phyloP scores from a whole-genome alignment of 2,888 invertebrate species.

The Esperia sulphurella region DNA sequence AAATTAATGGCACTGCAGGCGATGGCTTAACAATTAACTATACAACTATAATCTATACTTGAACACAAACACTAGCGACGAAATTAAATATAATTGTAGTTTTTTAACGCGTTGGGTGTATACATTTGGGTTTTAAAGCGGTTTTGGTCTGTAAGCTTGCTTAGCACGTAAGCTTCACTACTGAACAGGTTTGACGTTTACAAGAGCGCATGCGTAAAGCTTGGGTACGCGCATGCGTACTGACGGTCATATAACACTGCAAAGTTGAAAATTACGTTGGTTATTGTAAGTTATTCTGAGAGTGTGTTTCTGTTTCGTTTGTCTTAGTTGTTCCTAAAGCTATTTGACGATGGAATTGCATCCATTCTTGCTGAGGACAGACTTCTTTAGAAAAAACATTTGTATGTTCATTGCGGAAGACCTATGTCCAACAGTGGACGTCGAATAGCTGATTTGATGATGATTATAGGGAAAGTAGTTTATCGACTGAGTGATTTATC shows the following conservation, averaged over 20 bases:
- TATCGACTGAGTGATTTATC: too few species aligned
- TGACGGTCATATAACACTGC: background rate
- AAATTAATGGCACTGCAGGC: constrained; percentile 13
- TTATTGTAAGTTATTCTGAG: too few species aligned
- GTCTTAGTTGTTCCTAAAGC: too few species aligned
- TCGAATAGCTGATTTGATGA: too few species aligned
- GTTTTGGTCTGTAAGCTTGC: constrained; percentile 17
- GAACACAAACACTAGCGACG: background rate
- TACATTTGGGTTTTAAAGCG: constrained; percentile 1
- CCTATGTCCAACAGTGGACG: too few species aligned
- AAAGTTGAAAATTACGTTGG: too few species aligned
- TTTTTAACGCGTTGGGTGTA: background rate
- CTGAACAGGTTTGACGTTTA: constrained; percentile 71
- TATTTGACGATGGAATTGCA: too few species aligned
- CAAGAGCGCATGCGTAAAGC: constrained; percentile 43
- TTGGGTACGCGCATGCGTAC: constrained; percentile 50
- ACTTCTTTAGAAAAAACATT: too few species aligned
- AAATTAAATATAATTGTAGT: background rate
- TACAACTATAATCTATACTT: background rate
- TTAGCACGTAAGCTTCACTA: constrained; percentile 41
- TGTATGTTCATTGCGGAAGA: too few species aligned
- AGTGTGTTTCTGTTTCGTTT: too few species aligned
- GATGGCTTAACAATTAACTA: background rate
- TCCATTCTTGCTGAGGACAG: too few species aligned
- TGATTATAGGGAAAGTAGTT: too few species aligned